Evolutionary conservation across 2,113 vertebrate species (phyloP), one percentile per base, ranked within the genome.

Genomic region (Trichomycterus rosablanca): DNA sequence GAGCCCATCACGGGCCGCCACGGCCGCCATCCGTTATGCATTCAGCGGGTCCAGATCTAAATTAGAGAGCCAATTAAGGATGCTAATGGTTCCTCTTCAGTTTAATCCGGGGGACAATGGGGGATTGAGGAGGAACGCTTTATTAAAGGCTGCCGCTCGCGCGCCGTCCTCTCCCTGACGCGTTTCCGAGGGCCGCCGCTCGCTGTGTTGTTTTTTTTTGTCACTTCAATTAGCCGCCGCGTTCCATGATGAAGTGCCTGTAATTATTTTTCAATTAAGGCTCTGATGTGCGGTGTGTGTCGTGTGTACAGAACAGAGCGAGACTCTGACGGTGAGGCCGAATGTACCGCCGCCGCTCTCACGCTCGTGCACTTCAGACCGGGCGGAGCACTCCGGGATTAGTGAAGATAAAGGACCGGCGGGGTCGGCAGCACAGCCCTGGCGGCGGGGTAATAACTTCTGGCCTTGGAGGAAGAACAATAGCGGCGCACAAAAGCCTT

Each of bases 261-360:
- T 97, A 93, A 97, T 98, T 97, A 97, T 95, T 98, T 96, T 97
- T 96, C 94, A 98, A 97, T 98, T 96, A 97, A 93, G 94, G 92
- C 92, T 94, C 93, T 91, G 92, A 95, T 95, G 89, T 91, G 90
- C 71, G 82, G 83, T 84, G 82, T 87, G n/a, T n/a, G n/a, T n/a
- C n/a, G n/a, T n/a, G n/a, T n/a, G n/a, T n/a, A n/a, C n/a, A n/a
- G n/a, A n/a, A n/a, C n/a, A n/a, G n/a, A n/a, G n/a, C n/a, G n/a
- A n/a, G n/a, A n/a, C n/a, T n/a, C n/a, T n/a, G n/a, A n/a, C n/a
- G n/a, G n/a, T n/a, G n/a, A n/a, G n/a, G n/a, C n/a, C n/a, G n/a
- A n/a, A n/a, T n/a, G n/a, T n/a, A n/a, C n/a, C n/a, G n/a, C n/a
- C n/a, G n/a, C n/a, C n/a, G n/a, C n/a, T n/a, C n/a, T n/a, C n/a